Conservation (phyloP, 2,888 invertebrate species). For the Meloe dianella region DNA sequence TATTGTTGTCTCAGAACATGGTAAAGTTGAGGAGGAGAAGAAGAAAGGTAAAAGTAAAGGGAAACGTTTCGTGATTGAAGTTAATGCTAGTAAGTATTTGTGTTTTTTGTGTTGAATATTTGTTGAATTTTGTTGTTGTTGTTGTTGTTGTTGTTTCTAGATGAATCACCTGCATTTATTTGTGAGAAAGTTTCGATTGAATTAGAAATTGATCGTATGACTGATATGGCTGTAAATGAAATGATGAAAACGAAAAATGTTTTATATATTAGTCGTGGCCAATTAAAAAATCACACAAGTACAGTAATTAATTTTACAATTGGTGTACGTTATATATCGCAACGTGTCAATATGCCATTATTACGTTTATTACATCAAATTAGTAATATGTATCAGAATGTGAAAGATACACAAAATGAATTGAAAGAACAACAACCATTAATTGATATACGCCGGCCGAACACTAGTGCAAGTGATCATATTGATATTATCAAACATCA, state of each 20-base stretch:
- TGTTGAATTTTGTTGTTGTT: too few species aligned
- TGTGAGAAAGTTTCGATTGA: constrained; percentile 92
- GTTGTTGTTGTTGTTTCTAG: constrained; percentile 57
- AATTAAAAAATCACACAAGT: constrained; percentile 89
- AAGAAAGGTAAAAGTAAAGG: constrained; percentile 55
- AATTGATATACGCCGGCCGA: constrained; percentile 55
- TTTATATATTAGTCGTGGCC: constrained; percentile 84
- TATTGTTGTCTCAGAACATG: constrained; percentile 91
- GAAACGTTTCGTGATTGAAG: constrained; percentile 53
- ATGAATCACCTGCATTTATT: constrained; percentile 87
- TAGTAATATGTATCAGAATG: constrained; percentile 96
- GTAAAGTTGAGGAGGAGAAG: constrained; percentile 69
- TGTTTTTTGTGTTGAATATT: constrained; percentile 2
- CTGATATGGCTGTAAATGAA: constrained; percentile 87
- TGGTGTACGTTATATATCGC: constrained; percentile 88
- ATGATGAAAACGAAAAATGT: constrained; percentile 83
- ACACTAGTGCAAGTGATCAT: constrained; percentile 57
- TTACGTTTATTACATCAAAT: constrained; percentile 92
- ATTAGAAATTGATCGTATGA: constrained; percentile 86
- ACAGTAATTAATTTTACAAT: constrained; percentile 90
- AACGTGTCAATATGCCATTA: constrained; percentile 96
- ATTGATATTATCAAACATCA: constrained; percentile 65
- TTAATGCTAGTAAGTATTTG: constrained; percentile 45
- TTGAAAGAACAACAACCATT: constrained; percentile 74
- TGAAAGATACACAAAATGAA: constrained; percentile 92